Percentiles rank a stretch among this genome's conserved stretches.
Evolutionary conservation across 2,888 invertebrate species (phyloP).

Genomic region (Alsophila aescularia): DNA sequence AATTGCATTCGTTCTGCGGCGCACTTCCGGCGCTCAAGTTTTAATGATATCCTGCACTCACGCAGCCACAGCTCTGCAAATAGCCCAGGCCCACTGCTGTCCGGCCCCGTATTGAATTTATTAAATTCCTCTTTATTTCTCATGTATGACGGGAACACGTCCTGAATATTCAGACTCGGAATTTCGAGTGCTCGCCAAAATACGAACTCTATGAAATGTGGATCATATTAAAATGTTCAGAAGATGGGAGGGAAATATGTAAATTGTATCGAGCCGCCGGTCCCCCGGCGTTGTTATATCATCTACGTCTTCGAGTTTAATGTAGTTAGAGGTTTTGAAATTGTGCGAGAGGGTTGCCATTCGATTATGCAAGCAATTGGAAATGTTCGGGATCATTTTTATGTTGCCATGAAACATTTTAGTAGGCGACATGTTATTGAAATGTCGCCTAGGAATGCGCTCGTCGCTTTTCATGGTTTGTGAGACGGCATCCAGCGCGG

Average conservation of each 20-base stretch:
- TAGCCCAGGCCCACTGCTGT: neutral
- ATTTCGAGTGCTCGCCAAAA: slow-evolving; percentile 27
- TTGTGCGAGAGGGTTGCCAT: slow-evolving; percentile 34
- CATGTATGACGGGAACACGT: slow-evolving; percentile 19
- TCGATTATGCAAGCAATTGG: slow-evolving; percentile 39
- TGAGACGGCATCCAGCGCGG: slow-evolving; percentile 1
- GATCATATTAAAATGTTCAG: slow-evolving; percentile 41
- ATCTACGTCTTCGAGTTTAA: slow-evolving; percentile 38
- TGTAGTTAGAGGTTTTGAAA: slow-evolving; percentile 38
- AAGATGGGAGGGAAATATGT: slow-evolving; percentile 38
- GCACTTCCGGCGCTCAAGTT: slow-evolving; percentile 27
- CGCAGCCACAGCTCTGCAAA: slow-evolving; percentile 13
- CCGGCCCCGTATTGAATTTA: slow-evolving; percentile 26
- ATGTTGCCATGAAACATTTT: slow-evolving; percentile 36
- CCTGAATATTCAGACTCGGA: slow-evolving; percentile 22
- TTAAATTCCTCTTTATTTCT: slow-evolving; percentile 27
- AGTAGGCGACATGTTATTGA: slow-evolving; percentile 34
- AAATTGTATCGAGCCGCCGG: slow-evolving; percentile 37
- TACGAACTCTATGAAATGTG: slow-evolving; percentile 36
- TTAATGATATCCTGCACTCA: slow-evolving; percentile 31
- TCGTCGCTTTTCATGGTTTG: slow-evolving; percentile 9
- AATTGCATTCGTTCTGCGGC: slow-evolving; percentile 27
- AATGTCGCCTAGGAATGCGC: slow-evolving; percentile 27
- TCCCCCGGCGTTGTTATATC: slow-evolving; percentile 32
- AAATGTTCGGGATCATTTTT: slow-evolving; percentile 39